Base-by-base conservation (phyloP, 1,140 invertebrate species). In the Piezodorus guildinii region DNA sequence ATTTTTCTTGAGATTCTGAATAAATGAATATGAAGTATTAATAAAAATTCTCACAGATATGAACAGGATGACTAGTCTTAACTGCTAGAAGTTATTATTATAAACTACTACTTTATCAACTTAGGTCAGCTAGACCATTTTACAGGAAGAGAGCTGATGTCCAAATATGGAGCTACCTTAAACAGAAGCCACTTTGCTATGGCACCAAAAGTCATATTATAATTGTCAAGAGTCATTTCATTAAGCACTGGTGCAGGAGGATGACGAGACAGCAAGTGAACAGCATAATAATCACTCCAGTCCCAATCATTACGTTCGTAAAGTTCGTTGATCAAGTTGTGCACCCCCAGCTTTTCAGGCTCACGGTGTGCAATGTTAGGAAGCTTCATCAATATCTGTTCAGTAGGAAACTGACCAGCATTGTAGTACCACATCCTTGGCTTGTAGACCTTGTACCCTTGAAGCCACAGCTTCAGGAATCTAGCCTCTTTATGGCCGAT, bases 401-500 rank as follows among this genome's bases (percentile, higher is more conserved):
- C 65, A 0, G 72, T 73, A 6, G 72, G 72, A 25, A 62, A 64
- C 52, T 72, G 65, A 16, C 73, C 73, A 5, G 70, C 73, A 69
- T 74, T 74, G 59, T 72, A 74, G 62, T 74, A 74, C 71, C 72
- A 74, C 23, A 62, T 49, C 30, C 64, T 54, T 8, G 71, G 68
- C 16, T 67, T 67, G 65, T 74, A 74, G 12, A 56, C 34, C 49
- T 63, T 63, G 51, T 75, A 75, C 19, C 72, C 66, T 19, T 72
- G 65, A 45, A 73, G 56, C 71, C 72, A 73, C 16, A 69, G 58
- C 21, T 67, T 60, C 16, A 75, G 61, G 65, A 75, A 73, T 58
- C 69, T 60, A 4, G 74, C 71, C 54, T 73, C 66, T 64, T 68
- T 71, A 25, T 71, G 68, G 14, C 70, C 73, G 52, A 75, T 67